Base-by-base conservation (phyloP, 2,797 vertebrate genomes). In the Amphiprion clarkii region DNA sequence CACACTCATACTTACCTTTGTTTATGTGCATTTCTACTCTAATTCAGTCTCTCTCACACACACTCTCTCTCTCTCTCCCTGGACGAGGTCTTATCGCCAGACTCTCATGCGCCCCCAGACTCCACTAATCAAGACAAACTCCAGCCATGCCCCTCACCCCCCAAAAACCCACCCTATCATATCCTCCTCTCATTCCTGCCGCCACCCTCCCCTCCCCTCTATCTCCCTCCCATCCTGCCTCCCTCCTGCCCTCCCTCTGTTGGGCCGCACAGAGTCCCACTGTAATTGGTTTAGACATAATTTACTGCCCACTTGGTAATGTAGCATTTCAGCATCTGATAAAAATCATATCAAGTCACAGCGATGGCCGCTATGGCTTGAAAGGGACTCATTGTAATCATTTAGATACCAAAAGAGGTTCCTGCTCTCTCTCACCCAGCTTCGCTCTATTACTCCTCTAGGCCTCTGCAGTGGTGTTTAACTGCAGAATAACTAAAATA, bases 251-350 rank as follows among this genome's bases (percentile, higher is more conserved):
- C 81, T 88, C 88, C 88, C 87, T 90, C 91, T 72, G 67, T 46
- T 78, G 71, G 90, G 84, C 88, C 77, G 84, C 94, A 95, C 93
- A 93, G 94, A 92, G 89, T 94, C 94, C 92, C 82, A 68, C 94
- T 92, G 91, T 96, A 96, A 96, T 96, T 96, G 95, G 94, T 96
- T 96, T 95, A 70, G 89, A 96, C 95, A 95, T 96, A 96, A 96
- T 96, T 96, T 97, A 96, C 96, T 95, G 95, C 94, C 92, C 95
- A 95, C 93, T 96, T 96, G 94, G 95, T 95, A 96, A 96, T 95
- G 94, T 95, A 91, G 95, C 95, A 95, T 95, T 96, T 95, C 96
- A 95, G 93, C 90, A 95, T 95, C 94, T 95, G 96, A 96, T 96
- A 96, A 96, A 96, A 95, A 95, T 95, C 95, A 93, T 95, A 96